These are phyloP conservation scores for Anguilla marmorata DNA, from an alignment of 2,797 vertebrate species.

Conservation along the genomic window DNA sequence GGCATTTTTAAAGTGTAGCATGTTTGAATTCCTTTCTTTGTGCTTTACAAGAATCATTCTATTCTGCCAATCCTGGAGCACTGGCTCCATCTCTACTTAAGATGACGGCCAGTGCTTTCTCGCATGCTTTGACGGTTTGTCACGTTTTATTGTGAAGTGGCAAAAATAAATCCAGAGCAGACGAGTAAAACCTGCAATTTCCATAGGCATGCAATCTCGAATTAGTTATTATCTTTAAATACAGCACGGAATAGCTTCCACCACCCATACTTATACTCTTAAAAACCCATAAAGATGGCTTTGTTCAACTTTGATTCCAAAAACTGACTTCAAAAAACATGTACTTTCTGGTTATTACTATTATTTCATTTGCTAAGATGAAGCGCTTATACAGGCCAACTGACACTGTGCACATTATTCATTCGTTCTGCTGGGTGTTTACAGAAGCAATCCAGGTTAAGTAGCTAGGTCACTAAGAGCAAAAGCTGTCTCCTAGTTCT, in stretches of 20 bases:
- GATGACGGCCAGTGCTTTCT: slow-evolving; percentile 14
- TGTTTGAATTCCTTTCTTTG: background rate
- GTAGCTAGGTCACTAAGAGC: background rate
- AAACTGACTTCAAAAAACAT: slow-evolving; percentile 58
- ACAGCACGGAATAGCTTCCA: slow-evolving; percentile 54
- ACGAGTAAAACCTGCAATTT: slow-evolving; percentile 61
- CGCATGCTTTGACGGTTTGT: slow-evolving; percentile 31
- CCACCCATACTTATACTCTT: slow-evolving; percentile 60
- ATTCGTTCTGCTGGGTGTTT: background rate
- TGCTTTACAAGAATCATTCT: background rate
- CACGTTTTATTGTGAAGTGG: slow-evolving; percentile 54
- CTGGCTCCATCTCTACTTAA: slow-evolving; percentile 39
- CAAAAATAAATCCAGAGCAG: slow-evolving; percentile 56
- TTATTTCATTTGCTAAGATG: background rate
- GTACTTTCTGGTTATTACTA: background rate
- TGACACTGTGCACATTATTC: background rate
- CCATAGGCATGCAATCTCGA: slow-evolving; percentile 56
- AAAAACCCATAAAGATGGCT: slow-evolving; percentile 61
- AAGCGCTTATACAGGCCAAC: background rate
- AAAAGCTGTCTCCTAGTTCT: background rate
- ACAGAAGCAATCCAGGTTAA: background rate
- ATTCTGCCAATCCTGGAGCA: background rate
- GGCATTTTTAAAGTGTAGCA: background rate
- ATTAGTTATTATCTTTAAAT: slow-evolving; percentile 74
- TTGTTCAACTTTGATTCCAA: slow-evolving; percentile 65